phyloP scores from a whole-genome alignment of 1,140 invertebrate genomes.

The Hycleus cichorii region DNA sequence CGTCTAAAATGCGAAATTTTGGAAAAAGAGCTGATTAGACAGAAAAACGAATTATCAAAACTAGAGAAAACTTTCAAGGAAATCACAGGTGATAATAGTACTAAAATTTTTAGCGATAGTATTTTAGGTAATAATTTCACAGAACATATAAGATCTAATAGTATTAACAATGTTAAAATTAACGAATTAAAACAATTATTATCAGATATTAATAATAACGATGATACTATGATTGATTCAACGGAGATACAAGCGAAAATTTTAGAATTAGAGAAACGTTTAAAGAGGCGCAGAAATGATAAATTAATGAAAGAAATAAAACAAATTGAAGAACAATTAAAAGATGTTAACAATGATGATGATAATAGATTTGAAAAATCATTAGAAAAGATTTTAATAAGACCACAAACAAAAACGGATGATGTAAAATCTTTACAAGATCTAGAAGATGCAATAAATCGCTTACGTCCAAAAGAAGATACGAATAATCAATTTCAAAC shows the following conservation, averaged over 20 bases:
- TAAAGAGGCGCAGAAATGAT: constrained; percentile 2
- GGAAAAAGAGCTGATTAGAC: constrained; percentile 23
- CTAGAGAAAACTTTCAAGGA: neutral
- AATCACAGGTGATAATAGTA: neutral
- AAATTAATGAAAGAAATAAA: neutral
- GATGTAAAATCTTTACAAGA: constrained; percentile 19
- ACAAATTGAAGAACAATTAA: neutral
- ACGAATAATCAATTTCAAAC: constrained; percentile 15
- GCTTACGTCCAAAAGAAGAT: constrained; percentile 27
- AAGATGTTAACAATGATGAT: neutral
- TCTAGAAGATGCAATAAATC: constrained; percentile 29
- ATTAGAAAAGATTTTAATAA: neutral
- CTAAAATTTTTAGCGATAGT: neutral
- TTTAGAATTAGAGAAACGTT: neutral
- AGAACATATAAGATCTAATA: neutral
- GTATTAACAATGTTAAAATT: neutral
- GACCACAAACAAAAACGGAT: constrained; percentile 19
- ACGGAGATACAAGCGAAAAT: constrained; percentile 5
- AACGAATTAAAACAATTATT: constrained; percentile 1
- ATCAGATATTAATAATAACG: neutral
- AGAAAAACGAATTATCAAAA: constrained; percentile 6
- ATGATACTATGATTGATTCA: neutral
- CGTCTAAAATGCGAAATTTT: constrained; percentile 21
- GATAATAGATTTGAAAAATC: neutral
- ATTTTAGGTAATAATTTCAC: neutral